Conservation (phyloP, 2,888 invertebrate genomes). For the Tethea ocularis region DNA sequence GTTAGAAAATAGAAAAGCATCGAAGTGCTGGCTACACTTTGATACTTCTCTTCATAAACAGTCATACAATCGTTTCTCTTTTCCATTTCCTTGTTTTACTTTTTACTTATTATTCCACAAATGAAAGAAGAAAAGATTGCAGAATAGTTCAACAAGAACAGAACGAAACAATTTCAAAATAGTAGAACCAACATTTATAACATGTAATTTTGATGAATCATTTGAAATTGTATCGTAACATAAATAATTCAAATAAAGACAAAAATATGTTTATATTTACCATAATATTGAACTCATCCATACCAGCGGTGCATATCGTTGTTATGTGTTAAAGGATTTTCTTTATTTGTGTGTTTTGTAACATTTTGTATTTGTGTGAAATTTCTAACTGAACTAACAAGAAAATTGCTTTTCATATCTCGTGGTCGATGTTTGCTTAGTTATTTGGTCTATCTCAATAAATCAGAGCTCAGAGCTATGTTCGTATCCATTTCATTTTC, state of each 20-base stretch:
- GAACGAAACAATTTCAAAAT: conserved; percentile 46
- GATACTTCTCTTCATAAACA: conserved; percentile 37
- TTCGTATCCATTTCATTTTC: conserved; percentile 27
- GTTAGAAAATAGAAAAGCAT: conserved; percentile 21
- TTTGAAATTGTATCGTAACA: conserved; percentile 42
- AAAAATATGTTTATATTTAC: conserved; percentile 59
- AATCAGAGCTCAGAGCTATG: conserved; percentile 14
- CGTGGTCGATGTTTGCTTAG: conserved; percentile 1
- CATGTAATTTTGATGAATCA: conserved; percentile 20
- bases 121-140: conserved; percentile 46
- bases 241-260: conserved; percentile 31
- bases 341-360: conserved; percentile 51
- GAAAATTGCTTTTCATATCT: conserved; percentile 19
- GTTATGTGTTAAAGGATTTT: conserved; percentile 52
- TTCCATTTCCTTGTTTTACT: conserved; percentile 27
- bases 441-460: conserved; percentile 1
- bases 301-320: conserved; percentile 83
- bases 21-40: conserved; percentile 37
- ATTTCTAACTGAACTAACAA: conserved; percentile 16
- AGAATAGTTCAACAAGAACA: conserved; percentile 36
- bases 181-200: background rate
- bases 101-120: conserved; percentile 40
- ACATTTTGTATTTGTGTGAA: conserved; percentile 28
- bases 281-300: conserved; percentile 76
- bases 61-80: conserved; percentile 45